Percentiles rank a stretch among this genome's conserved stretches.
These are phyloP conservation scores for Plectropomus leopardus DNA, from an alignment of 2,113 vertebrate species.

Conservation along the genomic window DNA sequence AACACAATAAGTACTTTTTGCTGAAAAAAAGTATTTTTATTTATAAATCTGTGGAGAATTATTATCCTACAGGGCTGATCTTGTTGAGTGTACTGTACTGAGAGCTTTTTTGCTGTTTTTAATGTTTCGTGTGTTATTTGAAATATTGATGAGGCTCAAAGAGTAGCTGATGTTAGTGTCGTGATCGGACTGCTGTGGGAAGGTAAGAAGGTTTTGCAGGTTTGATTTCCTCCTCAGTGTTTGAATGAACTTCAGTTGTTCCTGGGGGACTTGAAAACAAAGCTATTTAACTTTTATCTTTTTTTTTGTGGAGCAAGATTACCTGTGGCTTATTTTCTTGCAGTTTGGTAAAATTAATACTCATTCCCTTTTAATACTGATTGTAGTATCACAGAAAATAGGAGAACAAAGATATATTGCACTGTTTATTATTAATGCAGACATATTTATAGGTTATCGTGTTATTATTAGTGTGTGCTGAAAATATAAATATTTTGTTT, in stretches of 20 bases:
- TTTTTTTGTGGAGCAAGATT: not conserved
- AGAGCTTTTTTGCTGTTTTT: slow-evolving; percentile 11
- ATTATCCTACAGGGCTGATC: not conserved
- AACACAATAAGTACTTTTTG: not conserved
- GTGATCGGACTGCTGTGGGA: not conserved
- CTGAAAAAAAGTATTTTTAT: not conserved
- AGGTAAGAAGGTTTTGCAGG: not conserved
- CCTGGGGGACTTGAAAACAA: slow-evolving; percentile 51
- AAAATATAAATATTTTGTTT: not conserved
- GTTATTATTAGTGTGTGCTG: slow-evolving; percentile 1
- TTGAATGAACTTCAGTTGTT: slow-evolving; percentile 19
- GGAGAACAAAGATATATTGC: slow-evolving; percentile 15
- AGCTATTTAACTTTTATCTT: not conserved
- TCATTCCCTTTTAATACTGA: slow-evolving; percentile 19
- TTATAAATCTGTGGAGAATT: not conserved
- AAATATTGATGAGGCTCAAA: not conserved
- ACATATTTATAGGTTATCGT: not conserved
- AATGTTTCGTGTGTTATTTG: slow-evolving; percentile 5
- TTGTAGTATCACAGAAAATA: not conserved
- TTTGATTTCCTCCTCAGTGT: slow-evolving; percentile 2
- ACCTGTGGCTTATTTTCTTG: not conserved
- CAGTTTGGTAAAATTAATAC: not conserved
- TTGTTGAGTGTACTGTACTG: slow-evolving; percentile 8
- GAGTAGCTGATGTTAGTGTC: too few relatives aligned
- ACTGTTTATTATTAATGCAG: slow-evolving; percentile 27